Conservation (phyloP, 35 echinoderm and acorn worm species). For the Patiria miniata region DNA sequence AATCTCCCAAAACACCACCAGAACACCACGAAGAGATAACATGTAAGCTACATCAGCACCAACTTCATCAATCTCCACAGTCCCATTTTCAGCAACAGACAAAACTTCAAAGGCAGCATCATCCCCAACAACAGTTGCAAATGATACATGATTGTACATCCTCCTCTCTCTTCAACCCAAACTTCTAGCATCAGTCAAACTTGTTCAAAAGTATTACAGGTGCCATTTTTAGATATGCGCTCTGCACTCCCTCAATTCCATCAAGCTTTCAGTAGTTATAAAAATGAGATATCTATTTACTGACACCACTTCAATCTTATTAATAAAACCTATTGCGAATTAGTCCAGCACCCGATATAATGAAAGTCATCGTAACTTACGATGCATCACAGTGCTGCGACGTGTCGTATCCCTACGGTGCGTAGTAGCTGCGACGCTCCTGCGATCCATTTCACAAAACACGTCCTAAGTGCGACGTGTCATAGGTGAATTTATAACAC, state of each 20-base stretch:
- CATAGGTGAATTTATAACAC: too few relatives aligned
- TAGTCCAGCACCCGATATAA: too few relatives aligned
- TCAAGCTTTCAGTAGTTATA: constrained; percentile 50
- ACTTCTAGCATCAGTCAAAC: background rate
- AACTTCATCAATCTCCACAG: constrained; percentile 19
- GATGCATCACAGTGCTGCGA: too few relatives aligned
- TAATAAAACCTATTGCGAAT: too few relatives aligned
- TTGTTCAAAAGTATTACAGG: background rate
- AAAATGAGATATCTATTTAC: too few relatives aligned
- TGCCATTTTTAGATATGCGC: background rate
- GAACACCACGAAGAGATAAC: background rate
- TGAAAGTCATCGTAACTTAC: too few relatives aligned
- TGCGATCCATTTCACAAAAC: too few relatives aligned
- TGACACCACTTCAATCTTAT: too few relatives aligned
- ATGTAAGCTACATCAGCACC: constrained; percentile 10
- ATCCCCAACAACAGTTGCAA: constrained; percentile 21
- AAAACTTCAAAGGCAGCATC: constrained; percentile 9
- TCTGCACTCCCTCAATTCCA: constrained; percentile 34
- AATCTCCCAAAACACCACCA: constrained; percentile 26
- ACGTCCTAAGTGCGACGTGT: too few relatives aligned
- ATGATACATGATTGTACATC: background rate
- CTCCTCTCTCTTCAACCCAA: background rate
- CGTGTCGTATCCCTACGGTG: too few relatives aligned
- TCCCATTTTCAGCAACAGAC: background rate
- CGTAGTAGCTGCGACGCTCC: too few relatives aligned